Evolutionary conservation across 1,140 invertebrate genomes (phyloP).

Genomic region (Drosophila pseudoobscura): DNA sequence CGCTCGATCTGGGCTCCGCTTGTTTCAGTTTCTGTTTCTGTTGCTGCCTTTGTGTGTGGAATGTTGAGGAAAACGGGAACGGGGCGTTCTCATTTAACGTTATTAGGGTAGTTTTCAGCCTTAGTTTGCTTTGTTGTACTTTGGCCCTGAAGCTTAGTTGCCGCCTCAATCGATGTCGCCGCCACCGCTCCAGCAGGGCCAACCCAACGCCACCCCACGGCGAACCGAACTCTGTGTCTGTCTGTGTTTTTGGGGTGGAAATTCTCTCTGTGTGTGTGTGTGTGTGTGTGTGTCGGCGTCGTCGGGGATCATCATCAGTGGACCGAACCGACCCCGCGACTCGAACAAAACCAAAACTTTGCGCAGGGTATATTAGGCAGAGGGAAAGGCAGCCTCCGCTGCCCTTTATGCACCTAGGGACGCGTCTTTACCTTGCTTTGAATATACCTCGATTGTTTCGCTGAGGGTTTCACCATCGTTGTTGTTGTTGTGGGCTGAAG

Average conservation of each 20-base stretch:
- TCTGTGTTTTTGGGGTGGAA: slow-evolving; percentile 62
- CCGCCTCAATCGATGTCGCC: slow-evolving; percentile 72
- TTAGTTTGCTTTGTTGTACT: slow-evolving; percentile 45
- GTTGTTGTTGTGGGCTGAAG: slow-evolving; percentile 57
- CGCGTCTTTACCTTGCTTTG: too few species aligned
- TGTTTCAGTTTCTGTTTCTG: slow-evolving; percentile 11
- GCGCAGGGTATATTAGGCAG: too few species aligned
- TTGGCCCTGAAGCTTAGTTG: slow-evolving; percentile 79
- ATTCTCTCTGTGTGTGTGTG: slow-evolving; percentile 18
- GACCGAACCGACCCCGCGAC: slow-evolving; percentile 31
- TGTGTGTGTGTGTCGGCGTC: slow-evolving; percentile 19
- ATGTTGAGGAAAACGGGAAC: slow-evolving; percentile 31
- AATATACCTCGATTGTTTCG: slow-evolving; percentile 18
- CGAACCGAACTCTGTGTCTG: slow-evolving; percentile 3
- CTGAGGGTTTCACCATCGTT: slow-evolving; percentile 72
- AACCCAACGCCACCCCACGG: slow-evolving; percentile 36
- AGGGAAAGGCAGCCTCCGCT: too few species aligned
- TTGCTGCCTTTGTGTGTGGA: slow-evolving; percentile 15
- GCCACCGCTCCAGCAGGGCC: slow-evolving; percentile 18
- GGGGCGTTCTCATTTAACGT: slow-evolving; percentile 40
- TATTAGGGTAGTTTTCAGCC: slow-evolving; percentile 69
- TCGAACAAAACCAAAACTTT: slow-evolving; percentile 27
- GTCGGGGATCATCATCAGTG: slow-evolving; percentile 47
- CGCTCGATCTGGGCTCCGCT: slow-evolving; percentile 27
- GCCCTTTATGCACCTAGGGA: too few species aligned